phyloP scores from a whole-genome alignment of 2,113 vertebrate species.

The Sardina pilchardus region DNA sequence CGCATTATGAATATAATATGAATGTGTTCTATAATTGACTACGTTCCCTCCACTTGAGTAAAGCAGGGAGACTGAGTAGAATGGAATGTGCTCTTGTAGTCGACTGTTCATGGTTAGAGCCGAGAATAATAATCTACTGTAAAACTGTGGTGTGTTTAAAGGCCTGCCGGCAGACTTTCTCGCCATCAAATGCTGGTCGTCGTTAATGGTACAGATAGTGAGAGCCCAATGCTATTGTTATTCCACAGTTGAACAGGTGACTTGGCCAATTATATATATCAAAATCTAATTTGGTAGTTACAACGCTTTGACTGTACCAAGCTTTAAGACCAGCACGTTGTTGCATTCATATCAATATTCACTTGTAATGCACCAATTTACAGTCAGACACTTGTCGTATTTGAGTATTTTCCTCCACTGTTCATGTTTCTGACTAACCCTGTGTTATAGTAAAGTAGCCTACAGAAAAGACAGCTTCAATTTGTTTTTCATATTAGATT shows the following conservation, averaged over 20 bases:
- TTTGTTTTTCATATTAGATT: too few species aligned
- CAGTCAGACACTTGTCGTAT: too few species aligned
- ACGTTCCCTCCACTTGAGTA: constrained; percentile 45
- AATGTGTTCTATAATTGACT: constrained; percentile 66
- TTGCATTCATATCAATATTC: too few species aligned
- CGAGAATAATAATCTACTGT: not conserved
- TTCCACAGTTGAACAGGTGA: not conserved
- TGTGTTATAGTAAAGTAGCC: too few species aligned
- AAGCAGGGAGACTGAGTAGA: constrained; percentile 41
- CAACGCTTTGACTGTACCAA: too few species aligned
- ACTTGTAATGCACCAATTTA: too few species aligned
- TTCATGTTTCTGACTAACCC: too few species aligned
- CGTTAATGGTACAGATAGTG: not conserved
- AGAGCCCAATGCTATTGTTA: not conserved
- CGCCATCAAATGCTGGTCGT: not conserved
- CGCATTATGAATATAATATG: constrained; percentile 69
- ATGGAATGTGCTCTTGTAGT: constrained; percentile 22
- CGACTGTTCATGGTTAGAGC: not conserved
- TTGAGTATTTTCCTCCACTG: too few species aligned
- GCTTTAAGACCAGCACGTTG: too few species aligned
- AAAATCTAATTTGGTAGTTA: too few species aligned
- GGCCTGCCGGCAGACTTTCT: not conserved
- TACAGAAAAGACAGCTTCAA: too few species aligned
- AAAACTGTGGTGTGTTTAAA: not conserved
- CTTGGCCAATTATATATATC: not conserved